Evolutionary conservation across 2,113 vertebrate species (phyloP).

Genomic region (Steatornis caripensis): DNA sequence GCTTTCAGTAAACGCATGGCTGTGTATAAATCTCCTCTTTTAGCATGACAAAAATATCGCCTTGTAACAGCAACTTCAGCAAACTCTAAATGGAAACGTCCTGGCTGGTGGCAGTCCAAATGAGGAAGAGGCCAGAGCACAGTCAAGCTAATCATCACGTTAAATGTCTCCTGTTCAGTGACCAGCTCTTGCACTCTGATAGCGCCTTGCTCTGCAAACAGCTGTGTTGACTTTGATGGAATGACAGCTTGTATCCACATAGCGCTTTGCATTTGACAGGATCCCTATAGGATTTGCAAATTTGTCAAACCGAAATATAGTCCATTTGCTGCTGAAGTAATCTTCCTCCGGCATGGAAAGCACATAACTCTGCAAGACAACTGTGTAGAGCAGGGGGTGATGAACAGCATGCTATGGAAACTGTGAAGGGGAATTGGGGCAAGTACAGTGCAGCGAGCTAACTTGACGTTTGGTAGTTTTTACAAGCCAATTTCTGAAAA

Average conservation of each 20-base stretch:
- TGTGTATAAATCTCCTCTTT: not conserved
- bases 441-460: not conserved
- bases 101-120: not conserved
- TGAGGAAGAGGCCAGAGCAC: not conserved
- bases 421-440: not conserved
- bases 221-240: not conserved
- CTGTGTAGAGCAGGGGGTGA: not conserved
- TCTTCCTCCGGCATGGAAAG: not conserved
- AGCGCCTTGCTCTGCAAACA: not conserved
- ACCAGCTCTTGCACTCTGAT: not conserved
- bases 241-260: not conserved
- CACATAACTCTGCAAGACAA: not conserved
- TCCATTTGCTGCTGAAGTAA: rapidly evolving
- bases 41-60: not conserved
- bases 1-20: not conserved
- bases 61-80: not conserved
- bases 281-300: not conserved
- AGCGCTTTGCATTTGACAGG: not conserved
- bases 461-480: not conserved
- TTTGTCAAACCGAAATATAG: not conserved
- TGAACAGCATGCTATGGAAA: rapidly evolving
- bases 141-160: not conserved
- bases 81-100: not conserved
- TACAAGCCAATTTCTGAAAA: not conserved
- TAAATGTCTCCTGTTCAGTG: rapidly evolving